Evolutionary conservation across 2,113 vertebrate genomes (phyloP).

Genomic region (Cryptotis parvus): DNA sequence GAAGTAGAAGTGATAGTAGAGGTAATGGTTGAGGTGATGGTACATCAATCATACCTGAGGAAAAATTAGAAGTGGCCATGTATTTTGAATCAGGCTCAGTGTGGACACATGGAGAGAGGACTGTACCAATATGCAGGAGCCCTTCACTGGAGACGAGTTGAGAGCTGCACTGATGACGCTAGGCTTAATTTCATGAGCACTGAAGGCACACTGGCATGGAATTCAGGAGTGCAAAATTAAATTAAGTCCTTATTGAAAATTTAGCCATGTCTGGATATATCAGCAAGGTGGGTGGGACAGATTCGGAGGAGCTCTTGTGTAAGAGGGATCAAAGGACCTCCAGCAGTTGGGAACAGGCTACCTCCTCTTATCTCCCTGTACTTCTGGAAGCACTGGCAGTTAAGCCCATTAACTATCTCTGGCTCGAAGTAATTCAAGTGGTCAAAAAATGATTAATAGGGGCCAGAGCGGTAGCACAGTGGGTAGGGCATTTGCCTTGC

Average conservation of each 20-base stretch:
- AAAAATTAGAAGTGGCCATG: neutral
- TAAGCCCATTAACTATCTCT: too few species aligned
- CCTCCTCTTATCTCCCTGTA: too few species aligned
- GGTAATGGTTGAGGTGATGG: neutral
- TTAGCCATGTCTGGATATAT: neutral
- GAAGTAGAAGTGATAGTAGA: too few species aligned
- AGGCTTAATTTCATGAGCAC: neutral
- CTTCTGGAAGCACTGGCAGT: too few species aligned
- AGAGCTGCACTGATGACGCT: neutral
- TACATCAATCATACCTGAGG: neutral
- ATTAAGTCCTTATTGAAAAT: neutral
- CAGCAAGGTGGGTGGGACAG: neutral
- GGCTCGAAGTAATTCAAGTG: neutral
- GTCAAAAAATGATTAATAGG: neutral
- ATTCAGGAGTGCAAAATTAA: neutral
- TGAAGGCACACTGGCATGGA: too few species aligned
- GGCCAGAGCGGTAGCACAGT: too few species aligned
- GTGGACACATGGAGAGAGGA: too few species aligned
- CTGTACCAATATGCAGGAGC: fast-evolving
- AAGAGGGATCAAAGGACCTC: neutral
- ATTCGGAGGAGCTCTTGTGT: neutral
- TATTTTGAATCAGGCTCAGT: neutral
- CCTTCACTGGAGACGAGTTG: too few species aligned
- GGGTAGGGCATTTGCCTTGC: too few species aligned
- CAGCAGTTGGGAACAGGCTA: neutral